Percentiles rank a stretch among this genome's conserved stretches.
Evolutionary conservation across 2,797 vertebrate species (phyloP).

Genomic region (Acomys russatus): DNA sequence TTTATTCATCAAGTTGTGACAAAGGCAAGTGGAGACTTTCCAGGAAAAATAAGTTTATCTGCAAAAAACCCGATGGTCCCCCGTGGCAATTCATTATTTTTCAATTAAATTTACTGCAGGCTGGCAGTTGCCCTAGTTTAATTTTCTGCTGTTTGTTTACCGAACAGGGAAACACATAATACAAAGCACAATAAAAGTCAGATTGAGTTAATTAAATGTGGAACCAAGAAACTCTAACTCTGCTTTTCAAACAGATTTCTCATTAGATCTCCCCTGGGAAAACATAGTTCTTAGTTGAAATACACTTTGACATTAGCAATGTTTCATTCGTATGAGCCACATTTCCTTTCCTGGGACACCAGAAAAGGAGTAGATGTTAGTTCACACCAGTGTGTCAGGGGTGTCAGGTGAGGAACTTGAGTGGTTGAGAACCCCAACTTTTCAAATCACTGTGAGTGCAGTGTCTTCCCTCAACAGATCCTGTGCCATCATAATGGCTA

Average conservation of each 20-base stretch:
- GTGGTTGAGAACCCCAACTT: background rate
- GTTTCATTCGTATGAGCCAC: conserved; percentile 76
- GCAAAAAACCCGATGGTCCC: conserved; percentile 84
- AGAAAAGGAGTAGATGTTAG: conserved; percentile 60
- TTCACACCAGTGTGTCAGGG: background rate
- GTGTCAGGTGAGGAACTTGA: background rate
- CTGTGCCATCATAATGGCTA: background rate
- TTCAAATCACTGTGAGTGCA: background rate
- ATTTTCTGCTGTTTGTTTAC: conserved; percentile 90
- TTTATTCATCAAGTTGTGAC: conserved; percentile 83
- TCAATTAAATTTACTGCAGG: conserved; percentile 89
- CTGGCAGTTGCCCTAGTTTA: conserved; percentile 89
- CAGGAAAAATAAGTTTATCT: conserved; percentile 89
- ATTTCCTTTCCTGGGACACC: conserved; percentile 70
- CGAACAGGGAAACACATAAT: conserved; percentile 87
- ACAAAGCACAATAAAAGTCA: conserved; percentile 89
- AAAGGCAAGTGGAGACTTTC: conserved; percentile 86
- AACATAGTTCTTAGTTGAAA: conserved; percentile 85
- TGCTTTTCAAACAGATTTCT: conserved; percentile 87
- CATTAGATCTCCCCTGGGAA: conserved; percentile 86
- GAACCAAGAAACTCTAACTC: conserved; percentile 86
- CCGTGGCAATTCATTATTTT: conserved; percentile 90
- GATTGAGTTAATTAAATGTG: conserved; percentile 90
- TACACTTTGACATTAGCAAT: conserved; percentile 86
- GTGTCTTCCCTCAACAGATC: background rate